Evolutionary conservation across 2,113 vertebrate species (phyloP), one percentile per base, ranked within the genome.

Genomic region (Oenanthe melanoleuca): DNA sequence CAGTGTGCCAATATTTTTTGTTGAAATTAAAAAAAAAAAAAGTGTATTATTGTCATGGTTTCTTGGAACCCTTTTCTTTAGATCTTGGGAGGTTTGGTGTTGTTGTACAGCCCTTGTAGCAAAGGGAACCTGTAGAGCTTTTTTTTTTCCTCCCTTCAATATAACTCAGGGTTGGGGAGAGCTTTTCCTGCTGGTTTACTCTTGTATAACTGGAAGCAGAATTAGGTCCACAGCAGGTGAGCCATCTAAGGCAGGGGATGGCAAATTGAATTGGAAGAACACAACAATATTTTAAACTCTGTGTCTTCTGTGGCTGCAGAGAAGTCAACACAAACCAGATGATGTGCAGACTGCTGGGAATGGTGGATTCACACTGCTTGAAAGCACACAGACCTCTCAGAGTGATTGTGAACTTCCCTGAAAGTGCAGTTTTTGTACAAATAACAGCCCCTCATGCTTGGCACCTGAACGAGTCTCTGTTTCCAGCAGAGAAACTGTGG

Each of bases 401-500:
- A 45, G 44, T 18, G 70, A 61, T n/a, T 59, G 84, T 92, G 85
- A 88, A 53, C n/a, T 96, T 86, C 59, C 59, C 42, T 80, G 4
- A 88, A 94, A 89, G 55, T 6, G 11, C 18, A 53, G n/a, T 47
- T 87, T 88, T 82, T 80, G 47, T 73, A 44, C 71, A 83, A 96
- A 94, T 78, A 95, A 86, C 55, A 93, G 89, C 44, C 71, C 82
- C 78, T 63, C 67, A 21, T 5, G 66, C 52, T 73, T 96, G 85
- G 89, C 93, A 95, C 92, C 95, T 93, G 88, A 86, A 70, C 1
- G 8, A 56, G n/a, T 28, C 71, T 80, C 64, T 94, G 85, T 91
- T 93, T 95, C 93, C 95, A 95, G 88, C 85, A 80, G 89, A 74
- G 88, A 86, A 60, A 12, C 94, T 28, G 64, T 45, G 82, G 67